Conservation (phyloP, 37 sponge, comb jelly and placozoan genomes). For the Tethya wilhelma region DNA sequence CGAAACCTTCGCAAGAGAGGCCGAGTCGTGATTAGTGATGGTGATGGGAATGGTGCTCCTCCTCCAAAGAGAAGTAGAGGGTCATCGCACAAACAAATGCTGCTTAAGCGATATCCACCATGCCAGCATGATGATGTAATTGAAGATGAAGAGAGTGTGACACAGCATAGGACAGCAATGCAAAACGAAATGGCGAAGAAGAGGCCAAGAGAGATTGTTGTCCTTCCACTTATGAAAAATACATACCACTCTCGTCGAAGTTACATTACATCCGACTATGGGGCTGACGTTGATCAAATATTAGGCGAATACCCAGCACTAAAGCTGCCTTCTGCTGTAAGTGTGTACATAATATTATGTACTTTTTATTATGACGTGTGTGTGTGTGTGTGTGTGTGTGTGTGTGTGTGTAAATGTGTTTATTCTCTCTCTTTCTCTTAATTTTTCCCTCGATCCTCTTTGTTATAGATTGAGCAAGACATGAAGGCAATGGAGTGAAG, state of each 20-base stretch:
- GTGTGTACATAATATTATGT: slow-evolving; percentile 5
- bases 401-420: too few relatives aligned
- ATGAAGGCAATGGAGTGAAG: background rate
- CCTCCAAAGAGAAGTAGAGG: background rate
- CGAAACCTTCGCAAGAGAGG: slow-evolving; percentile 10
- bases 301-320: slow-evolving; percentile 28
- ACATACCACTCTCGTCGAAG: slow-evolving; percentile 3
- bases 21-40: background rate
- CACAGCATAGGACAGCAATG: slow-evolving; percentile 16
- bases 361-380: background rate
- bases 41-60: background rate
- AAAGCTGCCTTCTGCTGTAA: slow-evolving; percentile 21
- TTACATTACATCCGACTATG: slow-evolving; percentile 17
- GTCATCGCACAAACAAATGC: background rate
- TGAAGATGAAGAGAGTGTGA: slow-evolving; percentile 20
- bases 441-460: too few relatives aligned
- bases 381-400: too few relatives aligned
- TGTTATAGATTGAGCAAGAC: slow-evolving; percentile 41
- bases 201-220: slow-evolving; percentile 42
- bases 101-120: background rate
- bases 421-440: too few relatives aligned
- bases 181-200: slow-evolving; percentile 24
- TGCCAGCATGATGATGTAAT: background rate
- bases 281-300: background rate
- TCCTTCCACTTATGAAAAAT: slow-evolving; percentile 51